Evolutionary conservation across 2,113 vertebrate genomes (phyloP).

Genomic region (Serilophus lunatus): DNA sequence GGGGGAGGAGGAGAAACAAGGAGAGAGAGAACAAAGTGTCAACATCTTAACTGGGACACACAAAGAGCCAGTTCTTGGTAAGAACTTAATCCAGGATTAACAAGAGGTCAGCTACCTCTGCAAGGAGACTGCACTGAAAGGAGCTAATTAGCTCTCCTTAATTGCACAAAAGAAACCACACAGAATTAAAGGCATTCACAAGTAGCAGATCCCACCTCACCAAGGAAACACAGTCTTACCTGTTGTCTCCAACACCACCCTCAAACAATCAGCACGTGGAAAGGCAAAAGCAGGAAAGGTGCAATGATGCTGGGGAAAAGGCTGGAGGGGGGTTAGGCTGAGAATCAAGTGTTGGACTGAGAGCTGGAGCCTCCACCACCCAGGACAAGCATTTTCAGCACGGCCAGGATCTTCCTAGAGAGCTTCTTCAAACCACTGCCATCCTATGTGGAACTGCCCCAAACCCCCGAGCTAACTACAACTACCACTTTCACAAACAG

Average conservation of each 20-base stretch:
- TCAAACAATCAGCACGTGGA: not conserved
- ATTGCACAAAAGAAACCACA: slow-evolving; percentile 5
- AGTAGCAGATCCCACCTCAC: not conserved
- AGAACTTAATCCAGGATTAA: slow-evolving; percentile 80
- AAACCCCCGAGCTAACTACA: not conserved
- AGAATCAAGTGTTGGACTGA: not conserved
- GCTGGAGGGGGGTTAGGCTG: not conserved
- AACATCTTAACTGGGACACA: slow-evolving; percentile 73
- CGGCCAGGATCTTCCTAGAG: not conserved
- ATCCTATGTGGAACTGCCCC: not conserved
- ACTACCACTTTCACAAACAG: not conserved
- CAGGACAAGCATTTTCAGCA: not conserved
- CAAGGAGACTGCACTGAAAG: slow-evolving; percentile 61
- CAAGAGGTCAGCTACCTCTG: slow-evolving; percentile 68
- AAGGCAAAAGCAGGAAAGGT: not conserved
- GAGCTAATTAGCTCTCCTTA: slow-evolving; percentile 64
- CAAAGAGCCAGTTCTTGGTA: slow-evolving; percentile 59
- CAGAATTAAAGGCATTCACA: not conserved
- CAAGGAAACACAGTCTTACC: not conserved
- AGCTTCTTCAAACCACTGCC: not conserved
- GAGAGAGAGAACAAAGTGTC: slow-evolving; percentile 49
- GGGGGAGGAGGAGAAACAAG: slow-evolving; percentile 29
- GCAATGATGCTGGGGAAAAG: not conserved
- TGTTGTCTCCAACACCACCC: not conserved
- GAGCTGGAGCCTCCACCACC: not conserved